These are phyloP conservation scores for Capitella teleta DNA, from an alignment of 1,140 invertebrate genomes.

Conservation along the genomic window DNA sequence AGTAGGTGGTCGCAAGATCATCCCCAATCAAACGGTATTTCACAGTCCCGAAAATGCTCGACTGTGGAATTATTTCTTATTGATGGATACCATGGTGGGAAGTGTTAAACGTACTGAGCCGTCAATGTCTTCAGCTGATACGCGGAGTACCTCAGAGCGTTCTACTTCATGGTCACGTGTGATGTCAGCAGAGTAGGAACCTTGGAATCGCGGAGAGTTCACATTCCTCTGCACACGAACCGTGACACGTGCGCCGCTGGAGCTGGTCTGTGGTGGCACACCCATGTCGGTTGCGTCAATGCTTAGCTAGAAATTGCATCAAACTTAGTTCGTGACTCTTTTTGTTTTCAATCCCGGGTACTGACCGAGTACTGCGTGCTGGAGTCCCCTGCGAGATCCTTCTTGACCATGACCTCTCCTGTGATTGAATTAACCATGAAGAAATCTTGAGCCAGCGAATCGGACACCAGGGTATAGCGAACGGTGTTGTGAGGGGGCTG, in stretches of 20 bases:
- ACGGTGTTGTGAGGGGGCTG: conserved; percentile 21
- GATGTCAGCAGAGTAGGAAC: neutral
- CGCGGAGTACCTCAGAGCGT: neutral
- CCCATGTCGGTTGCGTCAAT: conserved; percentile 6
- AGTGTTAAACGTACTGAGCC: no score
- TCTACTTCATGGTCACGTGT: neutral
- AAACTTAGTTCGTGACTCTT: no score
- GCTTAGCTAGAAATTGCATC: conserved; percentile 5
- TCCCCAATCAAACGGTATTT: conserved; percentile 8
- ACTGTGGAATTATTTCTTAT: neutral
- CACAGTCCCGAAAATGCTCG: neutral
- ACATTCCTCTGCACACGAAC: conserved; percentile 7
- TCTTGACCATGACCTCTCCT: conserved; percentile 15
- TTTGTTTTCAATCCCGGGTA: no score
- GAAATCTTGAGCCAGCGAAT: conserved; percentile 13
- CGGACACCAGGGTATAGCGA: conserved; percentile 16
- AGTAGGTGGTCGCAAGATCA: conserved; percentile 6
- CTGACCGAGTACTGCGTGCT: conserved; percentile 6
- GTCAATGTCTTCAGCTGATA: neutral
- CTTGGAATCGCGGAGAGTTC: neutral
- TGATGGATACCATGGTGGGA: neutral
- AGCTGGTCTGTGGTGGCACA: conserved; percentile 1
- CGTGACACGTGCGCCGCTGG: neutral
- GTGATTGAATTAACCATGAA: conserved; percentile 16
- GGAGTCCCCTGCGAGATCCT: neutral